Base-by-base conservation (phyloP, 2,888 invertebrate species). In the Mythimna ferrago region DNA sequence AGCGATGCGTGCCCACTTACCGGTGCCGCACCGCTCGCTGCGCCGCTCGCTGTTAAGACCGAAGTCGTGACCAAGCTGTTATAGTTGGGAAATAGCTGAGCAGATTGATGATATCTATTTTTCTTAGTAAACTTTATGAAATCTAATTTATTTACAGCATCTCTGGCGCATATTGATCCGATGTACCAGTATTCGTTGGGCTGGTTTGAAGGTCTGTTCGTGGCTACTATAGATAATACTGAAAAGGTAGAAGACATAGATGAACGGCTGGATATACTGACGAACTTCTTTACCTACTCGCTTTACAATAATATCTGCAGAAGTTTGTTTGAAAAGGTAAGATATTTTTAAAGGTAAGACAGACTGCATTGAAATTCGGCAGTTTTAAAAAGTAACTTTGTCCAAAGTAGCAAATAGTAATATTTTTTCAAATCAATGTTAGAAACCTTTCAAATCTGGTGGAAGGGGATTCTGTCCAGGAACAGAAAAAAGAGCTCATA, bases 111-210 rank as follows among this genome's bases (percentile, higher is more conserved):
- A 26, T 26, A 26, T 26, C 26, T 26, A 26, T 26, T 26, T 26
- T 26, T 26, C n/a, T 26, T 26, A 26, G 26, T 26, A 26, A 26
- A 26, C 26, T 26, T 26, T 26, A 26, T 26, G 19, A 41, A 16
- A 21, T 48, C 7, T 19, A 0, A 14, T 61, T 57, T 62, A 9
- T 51, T 76, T 76, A 32, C 94, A 67, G 98, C 97, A 74, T 98
- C 99, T 74, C 94, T 99, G 89, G 98, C 99, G 9, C 98, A 98
- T 89, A 98, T 99, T 83, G 99, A 99, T 94, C 99, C 99, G 2
- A 99, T 99, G 99, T 99, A 99, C 93, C 99, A 99, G 92, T 99
- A 99, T 93, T 99, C 99, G 0, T 95, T 99, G 86, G 97, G 97
- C 3, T 99, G 99, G 99, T 99, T 99, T 92, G 98, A 99, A 88